phyloP scores from a whole-genome alignment of 2,888 invertebrate species.

The Cephus pulcher region DNA sequence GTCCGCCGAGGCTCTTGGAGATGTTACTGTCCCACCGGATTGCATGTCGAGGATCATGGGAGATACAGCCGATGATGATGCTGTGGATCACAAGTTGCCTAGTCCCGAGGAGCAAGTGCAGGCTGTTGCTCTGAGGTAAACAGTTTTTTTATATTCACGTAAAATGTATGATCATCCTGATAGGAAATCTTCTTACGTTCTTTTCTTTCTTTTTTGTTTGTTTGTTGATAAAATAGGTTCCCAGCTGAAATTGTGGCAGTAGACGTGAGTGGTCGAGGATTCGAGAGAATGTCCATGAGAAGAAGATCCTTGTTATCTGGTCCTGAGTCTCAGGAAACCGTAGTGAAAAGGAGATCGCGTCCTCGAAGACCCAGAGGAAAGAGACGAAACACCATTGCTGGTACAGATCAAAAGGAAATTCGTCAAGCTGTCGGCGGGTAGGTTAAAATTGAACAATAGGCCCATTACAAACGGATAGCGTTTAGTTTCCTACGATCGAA shows the following conservation, averaged over 20 bases:
- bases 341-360: slow-evolving; percentile 77
- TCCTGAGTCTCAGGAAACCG: slow-evolving; percentile 50
- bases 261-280: slow-evolving; percentile 88
- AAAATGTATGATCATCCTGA: not conserved
- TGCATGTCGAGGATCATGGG: slow-evolving; percentile 78
- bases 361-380: slow-evolving; percentile 83
- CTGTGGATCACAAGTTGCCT: slow-evolving; percentile 86
- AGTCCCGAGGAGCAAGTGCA: slow-evolving; percentile 89
- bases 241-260: slow-evolving; percentile 90
- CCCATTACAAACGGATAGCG: too few species aligned
- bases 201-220: not conserved
- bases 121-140: slow-evolving; percentile 84
- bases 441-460: slow-evolving; percentile 66
- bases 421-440: slow-evolving; percentile 87
- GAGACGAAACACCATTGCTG: slow-evolving; percentile 90
- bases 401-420: slow-evolving; percentile 91
- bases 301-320: slow-evolving; percentile 80
- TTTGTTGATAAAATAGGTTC: slow-evolving; percentile 71
- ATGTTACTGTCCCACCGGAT: slow-evolving; percentile 84
- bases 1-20: slow-evolving; percentile 83
- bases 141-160: slow-evolving; percentile 39
- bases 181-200: not conserved
- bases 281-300: slow-evolving; percentile 89
- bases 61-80: slow-evolving; percentile 74
- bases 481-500: slow-evolving; percentile 1